These are phyloP conservation scores for Carcinoscorpius rotundicauda DNA, from an alignment of 1,140 invertebrate species.

Conservation along the genomic window DNA sequence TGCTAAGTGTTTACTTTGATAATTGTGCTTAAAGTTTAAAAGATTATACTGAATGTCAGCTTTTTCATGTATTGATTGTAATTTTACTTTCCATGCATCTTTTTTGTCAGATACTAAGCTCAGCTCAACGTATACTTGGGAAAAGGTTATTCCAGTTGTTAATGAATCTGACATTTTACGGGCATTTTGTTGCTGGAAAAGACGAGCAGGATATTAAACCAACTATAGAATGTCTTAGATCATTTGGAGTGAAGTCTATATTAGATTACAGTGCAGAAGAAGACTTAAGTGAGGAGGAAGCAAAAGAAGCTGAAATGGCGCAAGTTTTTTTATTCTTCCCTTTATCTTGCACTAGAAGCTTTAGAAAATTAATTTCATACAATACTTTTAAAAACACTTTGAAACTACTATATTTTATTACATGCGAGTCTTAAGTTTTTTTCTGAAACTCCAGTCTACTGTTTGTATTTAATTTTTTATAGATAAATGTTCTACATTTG, in stretches of 20 bases:
- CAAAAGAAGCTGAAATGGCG: constrained; percentile 81
- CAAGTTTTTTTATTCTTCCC: constrained; percentile 41
- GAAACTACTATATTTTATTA: too few species aligned
- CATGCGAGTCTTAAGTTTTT: neutral
- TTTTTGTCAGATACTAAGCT: constrained; percentile 68
- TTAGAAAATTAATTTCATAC: neutral
- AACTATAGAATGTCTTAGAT: constrained; percentile 53
- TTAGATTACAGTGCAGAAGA: constrained; percentile 98
- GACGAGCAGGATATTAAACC: constrained; percentile 77
- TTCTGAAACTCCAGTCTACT: neutral
- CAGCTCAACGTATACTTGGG: too few species aligned
- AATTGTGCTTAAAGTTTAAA: too few species aligned
- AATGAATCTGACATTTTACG: constrained; percentile 94
- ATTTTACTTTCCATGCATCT: too few species aligned
- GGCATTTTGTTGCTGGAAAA: constrained; percentile 97
- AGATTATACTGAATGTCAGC: too few species aligned
- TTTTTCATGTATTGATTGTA: too few species aligned
- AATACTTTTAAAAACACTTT: neutral
- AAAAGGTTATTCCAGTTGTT: constrained; percentile 67
- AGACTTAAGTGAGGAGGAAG: constrained; percentile 77
- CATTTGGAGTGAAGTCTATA: constrained; percentile 96
- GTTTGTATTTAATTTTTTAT: too few species aligned
- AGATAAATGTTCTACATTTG: too few species aligned
- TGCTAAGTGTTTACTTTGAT: too few species aligned
- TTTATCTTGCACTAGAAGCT: neutral